phyloP scores from a whole-genome alignment of 2,113 vertebrate species.

The Heterocephalus glaber region DNA sequence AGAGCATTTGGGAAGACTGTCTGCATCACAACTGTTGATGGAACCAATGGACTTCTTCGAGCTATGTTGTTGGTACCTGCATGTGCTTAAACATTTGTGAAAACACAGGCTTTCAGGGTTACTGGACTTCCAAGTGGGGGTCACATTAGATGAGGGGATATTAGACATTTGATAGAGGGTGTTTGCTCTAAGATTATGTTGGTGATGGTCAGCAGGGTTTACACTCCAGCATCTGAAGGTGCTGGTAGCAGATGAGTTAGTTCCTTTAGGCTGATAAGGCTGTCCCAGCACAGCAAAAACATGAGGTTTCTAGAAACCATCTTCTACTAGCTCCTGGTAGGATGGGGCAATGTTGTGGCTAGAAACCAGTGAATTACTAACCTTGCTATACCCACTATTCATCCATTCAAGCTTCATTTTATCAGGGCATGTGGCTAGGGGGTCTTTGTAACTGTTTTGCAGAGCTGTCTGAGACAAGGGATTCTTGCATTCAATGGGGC shows the following conservation, averaged over 20 bases:
- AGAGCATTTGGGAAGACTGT: conserved; percentile 89
- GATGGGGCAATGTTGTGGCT: conserved; percentile 92
- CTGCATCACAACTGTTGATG: conserved; percentile 97
- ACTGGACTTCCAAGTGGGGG: conserved; percentile 93
- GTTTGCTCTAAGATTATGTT: conserved; percentile 92
- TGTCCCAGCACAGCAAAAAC: conserved; percentile 96
- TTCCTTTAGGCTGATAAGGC: conserved; percentile 93
- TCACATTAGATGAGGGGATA: conserved; percentile 87
- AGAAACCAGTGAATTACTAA: conserved; percentile 85
- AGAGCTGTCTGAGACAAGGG: conserved; percentile 94
- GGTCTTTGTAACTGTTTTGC: conserved; percentile 98
- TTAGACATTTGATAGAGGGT: conserved; percentile 87
- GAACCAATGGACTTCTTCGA: conserved; percentile 98
- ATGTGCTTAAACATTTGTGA: conserved; percentile 89
- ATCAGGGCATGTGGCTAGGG: conserved; percentile 96
- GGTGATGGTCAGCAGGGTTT: conserved; percentile 95
- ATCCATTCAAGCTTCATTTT: conserved; percentile 98
- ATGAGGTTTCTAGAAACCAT: conserved; percentile 96
- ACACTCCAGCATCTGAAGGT: conserved; percentile 95
- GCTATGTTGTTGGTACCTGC: conserved; percentile 91
- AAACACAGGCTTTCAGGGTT: conserved; percentile 91
- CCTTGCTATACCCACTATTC: conserved; percentile 91
- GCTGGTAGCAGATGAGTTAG: conserved; percentile 83
- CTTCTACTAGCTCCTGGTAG: conserved; percentile 96
- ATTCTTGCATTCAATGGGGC: conserved; percentile 97